These are phyloP conservation scores for Sphenopsis melanotis DNA, from an alignment of 2,797 vertebrate genomes.

Conservation along the genomic window DNA sequence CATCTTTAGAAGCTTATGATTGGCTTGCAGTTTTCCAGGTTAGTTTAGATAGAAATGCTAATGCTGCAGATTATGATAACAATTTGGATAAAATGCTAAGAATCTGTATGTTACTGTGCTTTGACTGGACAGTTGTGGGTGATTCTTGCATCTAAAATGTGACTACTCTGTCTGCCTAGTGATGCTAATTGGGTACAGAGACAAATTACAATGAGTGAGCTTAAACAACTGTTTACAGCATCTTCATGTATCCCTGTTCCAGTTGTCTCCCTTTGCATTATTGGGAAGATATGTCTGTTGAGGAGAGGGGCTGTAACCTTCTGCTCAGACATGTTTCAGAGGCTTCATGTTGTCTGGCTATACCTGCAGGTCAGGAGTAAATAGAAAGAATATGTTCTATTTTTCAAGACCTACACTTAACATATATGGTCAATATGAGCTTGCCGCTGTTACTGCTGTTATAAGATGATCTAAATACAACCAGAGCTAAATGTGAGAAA, in stretches of 20 bases:
- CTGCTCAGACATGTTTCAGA: neutral
- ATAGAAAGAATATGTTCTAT: neutral
- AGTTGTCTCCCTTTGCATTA: neutral
- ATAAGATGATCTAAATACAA: neutral
- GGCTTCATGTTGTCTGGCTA: neutral
- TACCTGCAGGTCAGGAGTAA: neutral
- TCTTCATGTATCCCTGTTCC: neutral
- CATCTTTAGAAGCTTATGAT: neutral
- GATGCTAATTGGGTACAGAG: neutral
- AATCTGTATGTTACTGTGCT: neutral
- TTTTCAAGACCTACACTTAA: neutral
- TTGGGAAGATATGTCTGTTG: neutral
- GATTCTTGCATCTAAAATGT: neutral
- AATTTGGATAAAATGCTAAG: neutral
- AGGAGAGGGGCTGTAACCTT: neutral
- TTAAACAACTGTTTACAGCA: neutral
- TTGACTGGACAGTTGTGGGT: neutral
- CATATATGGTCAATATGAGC: neutral
- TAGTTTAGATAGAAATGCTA: neutral
- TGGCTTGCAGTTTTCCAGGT: neutral
- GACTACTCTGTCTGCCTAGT: neutral
- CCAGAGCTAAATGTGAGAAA: neutral
- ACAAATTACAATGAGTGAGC: neutral
- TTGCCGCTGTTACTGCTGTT: neutral
- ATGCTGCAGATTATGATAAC: neutral